These are phyloP conservation scores for Seira sanloemensis DNA, from an alignment of 2,888 invertebrate species.

Conservation along the genomic window DNA sequence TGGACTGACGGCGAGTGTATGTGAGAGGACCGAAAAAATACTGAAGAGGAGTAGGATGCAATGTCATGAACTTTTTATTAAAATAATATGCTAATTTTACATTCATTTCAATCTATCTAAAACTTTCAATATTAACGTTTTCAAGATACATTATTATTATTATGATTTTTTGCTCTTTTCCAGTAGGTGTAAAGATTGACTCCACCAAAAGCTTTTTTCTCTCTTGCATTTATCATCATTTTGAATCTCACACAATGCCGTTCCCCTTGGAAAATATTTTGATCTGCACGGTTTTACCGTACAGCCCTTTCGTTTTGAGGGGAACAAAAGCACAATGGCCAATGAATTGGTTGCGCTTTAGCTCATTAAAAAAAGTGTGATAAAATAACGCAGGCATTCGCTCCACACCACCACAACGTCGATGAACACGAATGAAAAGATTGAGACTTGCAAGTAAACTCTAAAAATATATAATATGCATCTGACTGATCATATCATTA, in stretches of 20 bases:
- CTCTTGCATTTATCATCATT: no score
- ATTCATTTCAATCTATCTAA: constrained; percentile 19
- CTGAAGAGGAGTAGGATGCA: constrained; percentile 23
- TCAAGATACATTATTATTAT: no score
- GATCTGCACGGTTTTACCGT: not conserved
- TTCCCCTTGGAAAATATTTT: not conserved
- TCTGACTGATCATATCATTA: constrained; percentile 59
- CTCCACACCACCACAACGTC: no score
- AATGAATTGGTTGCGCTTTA: constrained; percentile 47
- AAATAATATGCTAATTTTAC: constrained; percentile 57
- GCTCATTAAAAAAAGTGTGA: not conserved
- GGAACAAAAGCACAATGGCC: constrained; percentile 47
- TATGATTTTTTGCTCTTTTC: constrained; percentile 26
- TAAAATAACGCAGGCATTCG: no score
- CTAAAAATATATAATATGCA: not conserved
- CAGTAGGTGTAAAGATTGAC: constrained; percentile 60
- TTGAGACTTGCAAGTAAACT: no score
- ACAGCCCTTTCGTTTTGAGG: not conserved
- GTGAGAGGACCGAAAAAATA: not conserved
- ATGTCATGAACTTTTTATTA: constrained; percentile 55
- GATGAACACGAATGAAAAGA: no score
- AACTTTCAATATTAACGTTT: not conserved
- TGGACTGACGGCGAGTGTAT: not conserved
- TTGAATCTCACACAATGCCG: no score
- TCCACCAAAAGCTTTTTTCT: constrained; percentile 51